Evolutionary conservation across 2,888 invertebrate species (phyloP).

Genomic region (Pseudoips prasinana): DNA sequence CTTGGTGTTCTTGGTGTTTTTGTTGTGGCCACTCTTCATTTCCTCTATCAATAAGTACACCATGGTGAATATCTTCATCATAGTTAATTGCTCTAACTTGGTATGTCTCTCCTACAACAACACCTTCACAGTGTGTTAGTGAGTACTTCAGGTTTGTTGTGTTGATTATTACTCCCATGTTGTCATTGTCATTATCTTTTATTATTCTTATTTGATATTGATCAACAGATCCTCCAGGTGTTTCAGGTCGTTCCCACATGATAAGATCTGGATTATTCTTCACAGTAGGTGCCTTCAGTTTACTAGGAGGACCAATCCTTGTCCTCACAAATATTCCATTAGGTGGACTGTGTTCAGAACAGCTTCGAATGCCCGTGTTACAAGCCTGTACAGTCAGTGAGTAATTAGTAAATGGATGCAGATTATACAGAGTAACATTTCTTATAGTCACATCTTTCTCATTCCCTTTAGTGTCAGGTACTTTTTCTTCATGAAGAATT

Average conservation of each 20-base stretch:
- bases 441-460: slow-evolving; percentile 45
- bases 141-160: slow-evolving; percentile 45
- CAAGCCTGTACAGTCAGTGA: slow-evolving; percentile 87
- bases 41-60: slow-evolving; percentile 43
- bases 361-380: slow-evolving; percentile 80
- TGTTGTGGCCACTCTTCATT: slow-evolving; percentile 50
- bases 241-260: slow-evolving; percentile 75
- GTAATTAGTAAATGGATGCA: slow-evolving; percentile 85
- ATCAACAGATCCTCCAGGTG: slow-evolving; percentile 79
- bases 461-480: slow-evolving; percentile 34
- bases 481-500: slow-evolving; percentile 31
- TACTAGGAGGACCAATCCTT: slow-evolving; percentile 82
- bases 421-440: slow-evolving; percentile 47
- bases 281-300: slow-evolving; percentile 52
- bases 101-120: slow-evolving; percentile 55
- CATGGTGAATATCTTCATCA: slow-evolving; percentile 59
- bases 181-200: slow-evolving; percentile 47
- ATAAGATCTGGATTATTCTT: slow-evolving; percentile 53
- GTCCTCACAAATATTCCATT: slow-evolving; percentile 79
- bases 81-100: slow-evolving; percentile 68
- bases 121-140: slow-evolving; percentile 57
- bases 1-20: slow-evolving; percentile 21
- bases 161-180: slow-evolving; percentile 45
- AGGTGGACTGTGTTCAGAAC: slow-evolving; percentile 79
- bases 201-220: slow-evolving; percentile 78